Evolutionary conservation across 2,113 vertebrate species (phyloP).

Genomic region (Bos indicus): DNA sequence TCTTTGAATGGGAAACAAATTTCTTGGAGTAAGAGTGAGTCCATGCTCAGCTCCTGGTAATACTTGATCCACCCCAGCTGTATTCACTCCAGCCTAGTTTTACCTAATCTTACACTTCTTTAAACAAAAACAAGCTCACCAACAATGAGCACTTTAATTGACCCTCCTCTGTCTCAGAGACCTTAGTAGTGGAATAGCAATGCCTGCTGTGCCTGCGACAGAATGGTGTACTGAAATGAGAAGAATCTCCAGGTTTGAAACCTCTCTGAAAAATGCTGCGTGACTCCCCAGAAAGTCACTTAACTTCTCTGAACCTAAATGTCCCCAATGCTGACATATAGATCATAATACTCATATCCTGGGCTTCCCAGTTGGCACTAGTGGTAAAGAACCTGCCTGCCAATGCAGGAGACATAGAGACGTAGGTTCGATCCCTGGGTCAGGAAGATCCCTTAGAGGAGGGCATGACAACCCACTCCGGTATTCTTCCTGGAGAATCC

Average conservation of each 20-base stretch:
- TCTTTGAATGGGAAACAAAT: background rate
- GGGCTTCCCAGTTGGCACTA: background rate
- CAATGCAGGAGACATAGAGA: background rate
- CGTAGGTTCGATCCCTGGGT: background rate
- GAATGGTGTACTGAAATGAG: background rate
- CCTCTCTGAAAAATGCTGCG: background rate
- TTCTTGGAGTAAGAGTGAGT: background rate
- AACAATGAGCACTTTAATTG: background rate
- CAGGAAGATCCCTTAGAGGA: background rate
- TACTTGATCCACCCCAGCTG: background rate
- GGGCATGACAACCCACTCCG: background rate
- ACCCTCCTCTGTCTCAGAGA: background rate
- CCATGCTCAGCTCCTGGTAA: background rate
- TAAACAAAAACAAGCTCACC: conserved; percentile 19
- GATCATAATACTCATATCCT: background rate
- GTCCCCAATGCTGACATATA: background rate
- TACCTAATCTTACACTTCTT: background rate
- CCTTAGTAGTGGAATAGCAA: background rate
- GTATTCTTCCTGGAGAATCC: background rate
- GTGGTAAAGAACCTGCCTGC: background rate
- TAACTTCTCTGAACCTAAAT: background rate
- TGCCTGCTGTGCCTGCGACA: background rate
- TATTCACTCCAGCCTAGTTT: background rate
- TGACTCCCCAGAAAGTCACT: background rate
- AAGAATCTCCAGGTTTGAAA: background rate